A percentile compares a stretch with the other conserved stretches of the same genome.
These are phyloP conservation scores for Xestia xanthographa DNA, from an alignment of 2,888 invertebrate species.

Conservation along the genomic window DNA sequence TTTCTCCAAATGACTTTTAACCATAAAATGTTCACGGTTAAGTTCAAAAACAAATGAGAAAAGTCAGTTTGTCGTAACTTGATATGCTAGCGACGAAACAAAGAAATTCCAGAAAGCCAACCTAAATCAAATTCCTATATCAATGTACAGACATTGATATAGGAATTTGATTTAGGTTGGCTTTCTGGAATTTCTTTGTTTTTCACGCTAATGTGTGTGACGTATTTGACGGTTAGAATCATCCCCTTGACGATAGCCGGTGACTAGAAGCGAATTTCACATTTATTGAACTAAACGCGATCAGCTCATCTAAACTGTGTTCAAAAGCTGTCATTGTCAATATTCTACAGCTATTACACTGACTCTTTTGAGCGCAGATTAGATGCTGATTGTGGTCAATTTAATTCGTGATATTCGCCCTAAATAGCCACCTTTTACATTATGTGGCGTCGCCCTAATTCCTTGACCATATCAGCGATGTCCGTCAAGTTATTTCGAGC, in stretches of 20 bases:
- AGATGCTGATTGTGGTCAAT: background rate
- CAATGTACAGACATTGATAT: background rate
- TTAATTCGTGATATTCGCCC: background rate
- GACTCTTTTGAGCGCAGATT: background rate
- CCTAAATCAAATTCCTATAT: background rate
- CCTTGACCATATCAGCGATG: background rate
- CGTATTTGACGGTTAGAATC: background rate
- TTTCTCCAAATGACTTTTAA: too few relatives aligned
- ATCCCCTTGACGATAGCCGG: background rate
- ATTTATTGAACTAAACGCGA: background rate
- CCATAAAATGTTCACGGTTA: too few relatives aligned
- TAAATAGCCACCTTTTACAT: background rate
- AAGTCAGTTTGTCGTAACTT: too few relatives aligned
- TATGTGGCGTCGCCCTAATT: background rate
- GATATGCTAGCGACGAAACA: background rate
- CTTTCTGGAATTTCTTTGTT: background rate
- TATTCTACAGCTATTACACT: background rate
- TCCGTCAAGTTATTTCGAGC: rapidly evolving
- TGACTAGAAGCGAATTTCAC: background rate
- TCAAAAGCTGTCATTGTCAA: background rate
- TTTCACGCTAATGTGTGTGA: background rate
- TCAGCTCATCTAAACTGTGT: background rate
- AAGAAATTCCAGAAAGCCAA: background rate
- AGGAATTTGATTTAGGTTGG: background rate
- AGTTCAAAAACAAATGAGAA: too few relatives aligned